Evolutionary conservation across 2,797 vertebrate species (phyloP).

Genomic region (Synaphobranchus kaupii): DNA sequence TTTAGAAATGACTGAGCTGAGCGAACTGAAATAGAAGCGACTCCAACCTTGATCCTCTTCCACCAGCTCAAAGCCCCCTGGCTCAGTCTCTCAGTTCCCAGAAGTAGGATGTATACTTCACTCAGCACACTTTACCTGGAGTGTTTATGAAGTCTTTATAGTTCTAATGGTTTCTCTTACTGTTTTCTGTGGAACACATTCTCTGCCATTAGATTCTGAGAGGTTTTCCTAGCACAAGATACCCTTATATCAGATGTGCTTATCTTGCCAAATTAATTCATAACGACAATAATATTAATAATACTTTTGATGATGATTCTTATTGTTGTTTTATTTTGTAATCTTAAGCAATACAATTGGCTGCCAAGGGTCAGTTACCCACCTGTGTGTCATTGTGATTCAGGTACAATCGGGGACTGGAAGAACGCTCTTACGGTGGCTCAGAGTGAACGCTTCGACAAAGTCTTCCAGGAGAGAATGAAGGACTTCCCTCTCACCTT

Average conservation of each 20-base stretch:
- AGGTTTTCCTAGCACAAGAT: neutral
- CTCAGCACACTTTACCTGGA: too few relatives aligned
- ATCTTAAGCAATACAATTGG: neutral
- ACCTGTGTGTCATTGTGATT: neutral
- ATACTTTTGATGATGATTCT: neutral
- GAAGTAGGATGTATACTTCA: too few relatives aligned
- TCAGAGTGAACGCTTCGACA: slow-evolving; percentile 39
- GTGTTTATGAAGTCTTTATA: too few relatives aligned
- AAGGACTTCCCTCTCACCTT: slow-evolving; percentile 31
- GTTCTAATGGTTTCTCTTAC: too few relatives aligned
- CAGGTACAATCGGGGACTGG: slow-evolving; percentile 39
- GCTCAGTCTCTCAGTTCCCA: too few relatives aligned
- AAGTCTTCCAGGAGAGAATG: slow-evolving; percentile 32
- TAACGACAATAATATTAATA: neutral
- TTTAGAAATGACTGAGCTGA: too few relatives aligned
- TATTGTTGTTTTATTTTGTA: neutral
- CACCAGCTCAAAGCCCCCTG: too few relatives aligned
- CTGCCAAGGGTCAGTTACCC: neutral
- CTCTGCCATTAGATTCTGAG: too few relatives aligned
- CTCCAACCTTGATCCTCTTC: too few relatives aligned
- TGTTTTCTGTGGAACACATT: too few relatives aligned
- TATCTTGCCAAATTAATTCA: neutral
- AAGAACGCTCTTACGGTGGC: slow-evolving; percentile 39
- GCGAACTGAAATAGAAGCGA: too few relatives aligned
- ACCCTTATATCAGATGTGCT: neutral